Conservation (phyloP, 2,797 vertebrate genomes). For the Chloroceryle amazona region DNA sequence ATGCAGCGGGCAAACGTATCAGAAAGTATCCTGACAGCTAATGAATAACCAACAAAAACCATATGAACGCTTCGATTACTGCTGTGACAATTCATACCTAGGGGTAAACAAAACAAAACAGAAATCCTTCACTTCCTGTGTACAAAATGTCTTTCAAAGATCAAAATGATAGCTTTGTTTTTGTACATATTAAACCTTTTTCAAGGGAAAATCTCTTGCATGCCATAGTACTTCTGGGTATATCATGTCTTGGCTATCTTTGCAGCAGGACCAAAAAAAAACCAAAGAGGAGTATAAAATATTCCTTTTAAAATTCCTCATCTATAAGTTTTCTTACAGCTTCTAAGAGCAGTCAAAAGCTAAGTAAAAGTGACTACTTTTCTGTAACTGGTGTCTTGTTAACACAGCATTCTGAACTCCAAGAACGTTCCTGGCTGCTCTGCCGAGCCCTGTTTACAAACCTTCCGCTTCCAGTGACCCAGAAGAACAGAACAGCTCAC, state of each 20-base stretch:
- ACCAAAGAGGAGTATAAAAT: neutral
- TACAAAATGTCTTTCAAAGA: neutral
- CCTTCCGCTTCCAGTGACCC: constrained; percentile 24
- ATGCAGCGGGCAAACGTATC: neutral
- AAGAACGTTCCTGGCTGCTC: constrained; percentile 20
- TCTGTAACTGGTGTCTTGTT: neutral
- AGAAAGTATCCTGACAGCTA: constrained; percentile 41
- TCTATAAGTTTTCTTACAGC: neutral
- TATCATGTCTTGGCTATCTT: neutral
- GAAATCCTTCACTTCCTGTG: neutral
- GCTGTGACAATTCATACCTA: constrained; percentile 32
- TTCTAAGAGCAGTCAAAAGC: neutral
- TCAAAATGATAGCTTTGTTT: constrained; percentile 1
- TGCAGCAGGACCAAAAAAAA: neutral
- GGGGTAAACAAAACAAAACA: constrained; percentile 28
- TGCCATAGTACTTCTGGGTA: neutral
- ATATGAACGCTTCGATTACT: constrained; percentile 24
- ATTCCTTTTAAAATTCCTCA: neutral
- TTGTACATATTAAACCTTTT: constrained; percentile 5
- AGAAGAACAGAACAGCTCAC: constrained; percentile 21
- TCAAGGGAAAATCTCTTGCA: neutral
- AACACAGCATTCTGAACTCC: neutral
- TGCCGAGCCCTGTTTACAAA: neutral
- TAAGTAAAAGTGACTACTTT: neutral
- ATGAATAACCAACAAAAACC: constrained; percentile 48